Percentiles rank a stretch among this genome's conserved stretches.
phyloP scores from a whole-genome alignment of 2,888 invertebrate genomes.

The Pristionchus fissidentatus region DNA sequence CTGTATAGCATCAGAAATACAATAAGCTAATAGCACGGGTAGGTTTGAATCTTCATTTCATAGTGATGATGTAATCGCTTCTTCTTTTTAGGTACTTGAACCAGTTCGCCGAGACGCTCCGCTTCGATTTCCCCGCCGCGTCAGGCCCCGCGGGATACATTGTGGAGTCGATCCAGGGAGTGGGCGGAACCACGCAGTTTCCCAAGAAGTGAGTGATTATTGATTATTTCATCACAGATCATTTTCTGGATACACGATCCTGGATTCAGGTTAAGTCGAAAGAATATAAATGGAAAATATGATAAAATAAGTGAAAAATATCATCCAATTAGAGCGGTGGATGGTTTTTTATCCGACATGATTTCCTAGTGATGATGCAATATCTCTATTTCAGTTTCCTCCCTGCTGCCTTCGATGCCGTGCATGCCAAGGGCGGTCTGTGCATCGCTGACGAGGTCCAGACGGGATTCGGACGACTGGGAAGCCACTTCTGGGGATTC shows the following conservation, averaged over 20 bases:
- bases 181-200: conserved; percentile 92
- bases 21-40: not conserved
- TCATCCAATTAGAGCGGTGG: no score
- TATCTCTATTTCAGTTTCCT: conserved; percentile 78
- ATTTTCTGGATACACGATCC: not conserved
- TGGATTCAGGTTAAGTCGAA: no score
- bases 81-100: conserved; percentile 81
- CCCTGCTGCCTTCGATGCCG: conserved; percentile 85
- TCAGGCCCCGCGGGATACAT: conserved; percentile 88
- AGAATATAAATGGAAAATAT: no score
- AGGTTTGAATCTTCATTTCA: not conserved
- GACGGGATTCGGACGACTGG: conserved; percentile 88
- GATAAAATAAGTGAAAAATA: no score
- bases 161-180: conserved; percentile 94
- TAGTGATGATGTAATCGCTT: not conserved
- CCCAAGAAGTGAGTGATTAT: conserved; percentile 78
- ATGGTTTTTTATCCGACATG: no score
- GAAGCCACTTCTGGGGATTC: conserved; percentile 97
- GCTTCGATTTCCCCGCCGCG: conserved; percentile 83
- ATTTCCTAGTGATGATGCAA: not conserved
- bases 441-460: conserved; percentile 88
- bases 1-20: not conserved
- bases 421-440: conserved; percentile 88
- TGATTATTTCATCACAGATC: not conserved
- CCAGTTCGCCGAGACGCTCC: conserved; percentile 87